Evolutionary conservation across 2,888 invertebrate species (phyloP).

Genomic region (Rosalia funebris): DNA sequence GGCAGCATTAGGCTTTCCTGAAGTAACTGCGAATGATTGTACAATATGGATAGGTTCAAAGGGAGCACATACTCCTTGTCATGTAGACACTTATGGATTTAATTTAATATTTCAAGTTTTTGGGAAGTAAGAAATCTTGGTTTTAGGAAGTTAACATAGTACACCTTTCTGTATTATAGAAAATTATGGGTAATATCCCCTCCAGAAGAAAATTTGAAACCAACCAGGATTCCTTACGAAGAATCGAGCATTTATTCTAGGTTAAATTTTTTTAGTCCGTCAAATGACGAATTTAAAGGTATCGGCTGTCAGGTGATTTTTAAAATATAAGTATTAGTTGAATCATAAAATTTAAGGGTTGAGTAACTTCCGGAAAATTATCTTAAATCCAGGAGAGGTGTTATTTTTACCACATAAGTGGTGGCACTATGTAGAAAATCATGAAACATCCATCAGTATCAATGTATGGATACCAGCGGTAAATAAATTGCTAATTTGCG

Average conservation of each 20-base stretch:
- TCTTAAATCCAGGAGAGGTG: conserved; percentile 85
- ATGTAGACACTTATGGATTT: conserved; percentile 93
- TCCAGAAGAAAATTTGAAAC: conserved; percentile 76
- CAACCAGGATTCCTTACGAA: conserved; percentile 92
- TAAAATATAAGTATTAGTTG: no score
- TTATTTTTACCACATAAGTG: conserved; percentile 90
- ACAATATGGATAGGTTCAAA: conserved; percentile 89
- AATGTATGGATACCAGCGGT: conserved; percentile 81
- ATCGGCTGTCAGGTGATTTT: conserved; percentile 22
- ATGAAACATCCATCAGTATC: conserved; percentile 72
- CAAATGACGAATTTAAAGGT: conserved; percentile 65
- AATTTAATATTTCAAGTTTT: conserved; percentile 90
- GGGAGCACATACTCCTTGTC: conserved; percentile 93
- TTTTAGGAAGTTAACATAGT: background rate
- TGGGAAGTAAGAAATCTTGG: conserved; percentile 74
- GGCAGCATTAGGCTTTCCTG: conserved; percentile 77
- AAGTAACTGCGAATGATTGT: conserved; percentile 73
- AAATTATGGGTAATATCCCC: conserved; percentile 95
- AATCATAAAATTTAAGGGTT: conserved; percentile 53
- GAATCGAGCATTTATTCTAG: conserved; percentile 94
- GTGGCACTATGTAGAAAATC: conserved; percentile 98
- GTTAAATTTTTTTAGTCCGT: conserved; percentile 81
- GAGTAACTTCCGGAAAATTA: conserved; percentile 65
- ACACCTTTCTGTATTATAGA: conserved; percentile 62
- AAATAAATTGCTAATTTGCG: conserved; percentile 47